Conservation (phyloP, 1,140 invertebrate genomes). For the Zaprionus davidi region DNA sequence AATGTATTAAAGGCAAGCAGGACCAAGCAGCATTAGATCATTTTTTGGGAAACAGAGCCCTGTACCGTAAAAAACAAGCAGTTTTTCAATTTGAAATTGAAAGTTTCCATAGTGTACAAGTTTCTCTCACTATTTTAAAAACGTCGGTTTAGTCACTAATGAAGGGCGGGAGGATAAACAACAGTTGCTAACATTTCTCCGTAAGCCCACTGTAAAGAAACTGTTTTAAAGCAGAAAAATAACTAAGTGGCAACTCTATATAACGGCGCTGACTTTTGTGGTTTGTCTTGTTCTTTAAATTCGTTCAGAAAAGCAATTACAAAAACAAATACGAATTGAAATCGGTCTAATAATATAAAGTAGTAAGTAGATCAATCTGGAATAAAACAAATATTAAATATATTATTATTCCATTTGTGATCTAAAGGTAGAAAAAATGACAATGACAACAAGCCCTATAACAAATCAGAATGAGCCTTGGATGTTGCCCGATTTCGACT, state of each 20-base stretch:
- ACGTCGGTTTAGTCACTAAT: too few species aligned
- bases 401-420: neutral
- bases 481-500: conserved; percentile 36
- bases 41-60: too few species aligned
- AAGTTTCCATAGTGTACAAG: too few species aligned
- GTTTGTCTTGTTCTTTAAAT: conserved; percentile 30
- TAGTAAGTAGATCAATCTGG: neutral
- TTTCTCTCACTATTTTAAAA: too few species aligned
- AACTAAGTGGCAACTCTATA: conserved; percentile 31
- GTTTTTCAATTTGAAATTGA: too few species aligned
- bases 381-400: neutral
- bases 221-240: neutral
- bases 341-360: neutral
- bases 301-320: conserved; percentile 31
- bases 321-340: conserved; percentile 33
- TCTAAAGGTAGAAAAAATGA: neutral
- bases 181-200: too few species aligned
- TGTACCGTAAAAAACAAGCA: too few species aligned
- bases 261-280: conserved; percentile 41
- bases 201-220: too few species aligned
- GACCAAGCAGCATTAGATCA: too few species aligned
- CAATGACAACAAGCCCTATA: conserved; percentile 1
- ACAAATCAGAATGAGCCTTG: conserved; percentile 34
- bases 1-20: too few species aligned
- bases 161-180: too few species aligned